Percentiles rank a stretch among this genome's conserved stretches.
These are phyloP conservation scores for Balanococcus diminutus DNA, from an alignment of 2,888 invertebrate genomes.

Conservation along the genomic window DNA sequence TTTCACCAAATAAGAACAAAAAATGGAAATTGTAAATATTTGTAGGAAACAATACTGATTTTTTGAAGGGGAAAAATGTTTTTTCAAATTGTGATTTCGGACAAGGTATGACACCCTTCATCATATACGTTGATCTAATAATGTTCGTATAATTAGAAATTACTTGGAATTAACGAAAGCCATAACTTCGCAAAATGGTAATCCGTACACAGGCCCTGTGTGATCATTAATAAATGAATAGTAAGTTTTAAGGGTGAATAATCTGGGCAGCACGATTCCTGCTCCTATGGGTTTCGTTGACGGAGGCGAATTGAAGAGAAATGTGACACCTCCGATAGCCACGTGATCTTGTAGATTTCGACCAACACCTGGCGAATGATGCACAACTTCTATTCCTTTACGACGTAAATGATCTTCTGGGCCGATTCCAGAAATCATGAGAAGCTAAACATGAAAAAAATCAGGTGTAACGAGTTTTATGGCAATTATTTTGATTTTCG, in stretches of 20 bases:
- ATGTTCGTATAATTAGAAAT: conserved; percentile 46
- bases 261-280: conserved; percentile 73
- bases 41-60: no score
- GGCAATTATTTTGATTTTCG: not conserved
- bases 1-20: no score
- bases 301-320: conserved; percentile 70
- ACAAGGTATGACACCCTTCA: no score
- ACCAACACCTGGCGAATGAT: conserved; percentile 75
- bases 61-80: no score
- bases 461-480: not conserved
- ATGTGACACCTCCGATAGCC: conserved; percentile 78
- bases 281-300: conserved; percentile 61
- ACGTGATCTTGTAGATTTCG: conserved; percentile 83
- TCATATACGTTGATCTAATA: no score
- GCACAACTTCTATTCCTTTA: conserved; percentile 68
- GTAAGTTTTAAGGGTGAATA: conserved; percentile 68
- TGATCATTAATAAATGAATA: conserved; percentile 69
- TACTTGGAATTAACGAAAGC: conserved; percentile 76
- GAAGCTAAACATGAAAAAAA: conserved; percentile 63
- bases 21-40: no score
- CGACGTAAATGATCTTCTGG: conserved; percentile 69
- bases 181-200: conserved; percentile 79
- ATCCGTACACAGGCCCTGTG: conserved; percentile 72
- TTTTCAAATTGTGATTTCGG: no score
- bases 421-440: conserved; percentile 86